A percentile compares a stretch with the other conserved stretches of the same genome.
These are phyloP conservation scores for Ectemnius lituratus DNA, from an alignment of 2,888 invertebrate genomes.

Conservation along the genomic window DNA sequence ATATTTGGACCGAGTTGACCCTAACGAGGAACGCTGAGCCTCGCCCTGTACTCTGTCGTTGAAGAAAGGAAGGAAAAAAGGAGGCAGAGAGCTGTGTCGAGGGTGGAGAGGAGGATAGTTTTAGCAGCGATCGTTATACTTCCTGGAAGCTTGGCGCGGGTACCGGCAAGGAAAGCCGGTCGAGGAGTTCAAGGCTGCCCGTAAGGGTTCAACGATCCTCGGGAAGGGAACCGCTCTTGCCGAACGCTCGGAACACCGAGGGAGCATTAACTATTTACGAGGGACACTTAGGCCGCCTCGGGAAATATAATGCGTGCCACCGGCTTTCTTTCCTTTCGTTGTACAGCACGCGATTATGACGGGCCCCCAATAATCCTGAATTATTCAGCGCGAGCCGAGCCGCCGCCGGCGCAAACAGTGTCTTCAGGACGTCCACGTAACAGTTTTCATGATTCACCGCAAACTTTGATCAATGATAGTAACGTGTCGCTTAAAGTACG, in stretches of 20 bases:
- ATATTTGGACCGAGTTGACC: constrained; percentile 50
- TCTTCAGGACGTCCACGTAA: background rate
- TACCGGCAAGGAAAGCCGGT: constrained; percentile 63
- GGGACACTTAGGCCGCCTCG: constrained; percentile 25
- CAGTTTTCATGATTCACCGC: background rate
- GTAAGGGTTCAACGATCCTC: constrained; percentile 58
- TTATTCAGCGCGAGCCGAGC: constrained; percentile 22
- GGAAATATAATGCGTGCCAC: constrained; percentile 29
- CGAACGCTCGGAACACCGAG: constrained; percentile 32
- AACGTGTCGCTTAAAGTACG: too few species aligned
- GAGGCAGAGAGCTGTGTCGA: constrained; percentile 20
- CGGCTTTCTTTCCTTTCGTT: constrained; percentile 26
- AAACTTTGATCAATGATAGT: too few species aligned
- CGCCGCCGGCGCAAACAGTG: background rate
- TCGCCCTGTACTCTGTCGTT: constrained; percentile 19
- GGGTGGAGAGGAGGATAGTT: constrained; percentile 33
- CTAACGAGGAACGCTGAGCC: constrained; percentile 43
- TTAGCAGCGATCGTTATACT: constrained; percentile 59
- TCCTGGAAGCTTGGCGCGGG: constrained; percentile 61
- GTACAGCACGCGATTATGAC: background rate
- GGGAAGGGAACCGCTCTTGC: constrained; percentile 46
- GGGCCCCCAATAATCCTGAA: constrained; percentile 24
- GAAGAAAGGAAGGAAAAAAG: constrained; percentile 46
- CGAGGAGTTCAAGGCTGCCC: constrained; percentile 63
- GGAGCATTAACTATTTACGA: constrained; percentile 55